Percentiles rank a stretch among this genome's conserved stretches.
Evolutionary conservation across 2,888 invertebrate species (phyloP).

Genomic region (Ptilodon capucinus): DNA sequence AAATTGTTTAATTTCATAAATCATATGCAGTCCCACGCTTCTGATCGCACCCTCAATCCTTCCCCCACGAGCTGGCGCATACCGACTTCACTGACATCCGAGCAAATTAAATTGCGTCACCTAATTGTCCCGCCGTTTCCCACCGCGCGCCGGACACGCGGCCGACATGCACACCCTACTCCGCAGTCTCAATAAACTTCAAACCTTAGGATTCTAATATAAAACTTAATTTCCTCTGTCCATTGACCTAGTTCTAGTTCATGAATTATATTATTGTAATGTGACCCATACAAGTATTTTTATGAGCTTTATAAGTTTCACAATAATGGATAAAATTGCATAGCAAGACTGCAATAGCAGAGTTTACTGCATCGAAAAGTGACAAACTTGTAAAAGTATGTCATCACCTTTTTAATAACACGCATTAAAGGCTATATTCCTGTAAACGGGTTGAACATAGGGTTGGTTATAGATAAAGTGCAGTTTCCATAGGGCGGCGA

Average conservation of each 20-base stretch:
- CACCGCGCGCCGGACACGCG: conserved; percentile 75
- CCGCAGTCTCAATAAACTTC: conserved; percentile 9
- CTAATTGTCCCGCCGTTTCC: conserved; percentile 73
- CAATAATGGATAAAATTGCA: conserved; percentile 18
- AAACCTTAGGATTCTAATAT: conserved; percentile 12
- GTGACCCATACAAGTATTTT: conserved; percentile 10
- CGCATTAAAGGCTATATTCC: conserved; percentile 29
- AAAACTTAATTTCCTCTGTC: conserved; percentile 11
- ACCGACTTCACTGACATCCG: conserved; percentile 58
- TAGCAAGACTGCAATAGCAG: conserved; percentile 11
- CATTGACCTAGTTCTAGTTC: conserved; percentile 1
- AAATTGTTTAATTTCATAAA: conserved; percentile 22
- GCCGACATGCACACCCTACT: conserved; percentile 50
- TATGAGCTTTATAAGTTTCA: conserved; percentile 3
- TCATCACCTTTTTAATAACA: conserved; percentile 7
- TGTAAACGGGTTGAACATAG: neutral
- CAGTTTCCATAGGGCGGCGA: conserved; percentile 45
- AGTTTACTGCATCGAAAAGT: conserved; percentile 3
- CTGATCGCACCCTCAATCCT: conserved; percentile 31
- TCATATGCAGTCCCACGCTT: conserved; percentile 47
- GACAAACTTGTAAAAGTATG: conserved; percentile 1
- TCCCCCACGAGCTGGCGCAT: conserved; percentile 45
- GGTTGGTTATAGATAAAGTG: conserved; percentile 30
- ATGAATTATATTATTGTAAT: conserved; percentile 20
- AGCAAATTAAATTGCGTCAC: conserved; percentile 71